Conservation (phyloP, 2,113 vertebrate genomes). For the Caracal caracal region DNA sequence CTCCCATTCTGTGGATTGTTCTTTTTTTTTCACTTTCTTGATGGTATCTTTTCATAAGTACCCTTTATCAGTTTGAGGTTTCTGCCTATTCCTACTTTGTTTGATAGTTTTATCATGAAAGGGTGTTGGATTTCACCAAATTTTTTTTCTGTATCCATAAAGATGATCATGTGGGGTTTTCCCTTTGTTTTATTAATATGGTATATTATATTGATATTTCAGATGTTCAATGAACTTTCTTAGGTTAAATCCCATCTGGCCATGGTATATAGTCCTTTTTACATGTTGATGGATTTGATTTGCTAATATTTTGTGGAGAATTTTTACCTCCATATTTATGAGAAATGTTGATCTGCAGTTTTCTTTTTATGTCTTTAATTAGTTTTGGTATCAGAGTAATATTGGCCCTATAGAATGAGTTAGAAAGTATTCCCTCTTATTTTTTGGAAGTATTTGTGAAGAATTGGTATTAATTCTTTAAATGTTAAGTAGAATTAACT, state of each 20-base stretch:
- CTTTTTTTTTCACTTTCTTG: neutral
- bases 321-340: neutral
- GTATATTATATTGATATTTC: neutral
- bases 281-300: neutral
- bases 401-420: neutral
- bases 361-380: neutral
- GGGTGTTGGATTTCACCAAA: neutral
- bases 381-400: neutral
- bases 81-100: neutral
- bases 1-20: neutral
- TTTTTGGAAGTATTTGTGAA: neutral
- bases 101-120: constrained; percentile 1
- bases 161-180: neutral
- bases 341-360: neutral
- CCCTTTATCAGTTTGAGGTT: neutral
- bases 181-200: neutral
- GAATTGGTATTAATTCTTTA: constrained; percentile 11
- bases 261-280: neutral
- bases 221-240: neutral
- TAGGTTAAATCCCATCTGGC: neutral
- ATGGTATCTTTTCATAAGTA: neutral
- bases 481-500: neutral
- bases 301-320: constrained; percentile 1
- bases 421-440: neutral
- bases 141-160: neutral